phyloP scores from a whole-genome alignment of 1,140 invertebrate genomes.

The Leguminivora glycinivorella region DNA sequence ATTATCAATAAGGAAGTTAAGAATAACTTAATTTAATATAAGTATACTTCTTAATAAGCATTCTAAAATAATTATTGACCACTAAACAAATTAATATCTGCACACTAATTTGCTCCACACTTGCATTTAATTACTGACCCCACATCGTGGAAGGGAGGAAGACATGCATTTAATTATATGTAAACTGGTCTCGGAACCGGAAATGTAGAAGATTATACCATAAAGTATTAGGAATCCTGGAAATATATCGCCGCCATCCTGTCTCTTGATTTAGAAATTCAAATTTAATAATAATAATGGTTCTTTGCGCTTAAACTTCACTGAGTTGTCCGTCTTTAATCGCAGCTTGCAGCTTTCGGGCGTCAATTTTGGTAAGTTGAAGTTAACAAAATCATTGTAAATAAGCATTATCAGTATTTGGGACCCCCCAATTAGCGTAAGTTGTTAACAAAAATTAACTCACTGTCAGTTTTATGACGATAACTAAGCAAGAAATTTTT shows the following conservation, averaged over 20 bases:
- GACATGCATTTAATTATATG: background rate
- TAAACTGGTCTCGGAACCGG: background rate
- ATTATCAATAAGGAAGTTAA: background rate
- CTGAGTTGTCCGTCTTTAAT: no score
- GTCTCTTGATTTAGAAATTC: background rate
- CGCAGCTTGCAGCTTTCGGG: no score
- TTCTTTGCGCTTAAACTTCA: background rate
- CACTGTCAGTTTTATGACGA: no score
- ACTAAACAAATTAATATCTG: background rate
- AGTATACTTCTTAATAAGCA: background rate
- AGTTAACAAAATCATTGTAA: no score
- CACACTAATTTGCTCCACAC: slow-evolving; percentile 5
- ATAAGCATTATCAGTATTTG: no score
- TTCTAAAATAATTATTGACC: background rate
- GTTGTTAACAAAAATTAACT: no score
- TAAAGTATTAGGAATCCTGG: background rate
- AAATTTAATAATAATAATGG: background rate
- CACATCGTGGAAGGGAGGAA: no score
- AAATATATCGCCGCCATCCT: background rate
- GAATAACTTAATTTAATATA: background rate
- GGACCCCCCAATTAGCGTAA: no score
- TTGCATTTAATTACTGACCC: background rate
- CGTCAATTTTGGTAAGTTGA: no score
- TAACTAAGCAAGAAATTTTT: no score
- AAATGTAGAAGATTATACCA: background rate